Conservation (phyloP, 2,113 vertebrate species). For the Ranitomeya imitator region DNA sequence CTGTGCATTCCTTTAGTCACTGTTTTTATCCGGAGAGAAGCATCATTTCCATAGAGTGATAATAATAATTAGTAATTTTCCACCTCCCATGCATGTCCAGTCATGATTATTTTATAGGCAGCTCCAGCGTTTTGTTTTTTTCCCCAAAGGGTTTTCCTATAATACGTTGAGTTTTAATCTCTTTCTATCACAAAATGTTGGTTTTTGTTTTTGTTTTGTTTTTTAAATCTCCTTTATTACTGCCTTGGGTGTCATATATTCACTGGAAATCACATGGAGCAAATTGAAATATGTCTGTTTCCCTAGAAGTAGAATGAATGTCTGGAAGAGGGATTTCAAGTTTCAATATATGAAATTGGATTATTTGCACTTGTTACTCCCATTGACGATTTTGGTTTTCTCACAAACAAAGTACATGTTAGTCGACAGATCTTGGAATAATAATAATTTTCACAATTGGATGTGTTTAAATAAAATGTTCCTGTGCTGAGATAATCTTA, state of each 20-base stretch:
- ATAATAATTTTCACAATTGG: no score
- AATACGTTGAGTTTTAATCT: not conserved
- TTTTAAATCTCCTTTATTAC: not conserved
- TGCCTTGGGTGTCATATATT: not conserved
- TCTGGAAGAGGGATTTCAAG: not conserved
- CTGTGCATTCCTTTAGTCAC: conserved; percentile 41
- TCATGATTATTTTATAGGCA: conserved; percentile 6
- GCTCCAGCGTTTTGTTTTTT: not conserved
- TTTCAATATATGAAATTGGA: not conserved
- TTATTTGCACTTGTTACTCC: not conserved
- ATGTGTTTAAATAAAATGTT: no score
- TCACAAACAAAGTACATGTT: no score
- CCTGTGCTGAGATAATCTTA: no score
- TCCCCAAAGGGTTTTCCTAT: not conserved
- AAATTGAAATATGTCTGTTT: not conserved
- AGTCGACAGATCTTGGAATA: no score
- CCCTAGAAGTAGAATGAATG: not conserved
- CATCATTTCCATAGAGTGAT: conserved; percentile 26
- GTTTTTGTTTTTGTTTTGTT: no score
- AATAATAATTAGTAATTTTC: conserved; percentile 35
- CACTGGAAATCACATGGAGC: not conserved
- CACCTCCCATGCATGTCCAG: conserved; percentile 42
- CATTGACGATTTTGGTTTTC: not conserved
- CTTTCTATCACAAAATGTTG: no score
- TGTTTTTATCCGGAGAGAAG: conserved; percentile 12